Percentiles rank a stretch among this genome's conserved stretches.
phyloP scores from a whole-genome alignment of 2,797 vertebrate genomes.

The Xiphophorus birchmanni region DNA sequence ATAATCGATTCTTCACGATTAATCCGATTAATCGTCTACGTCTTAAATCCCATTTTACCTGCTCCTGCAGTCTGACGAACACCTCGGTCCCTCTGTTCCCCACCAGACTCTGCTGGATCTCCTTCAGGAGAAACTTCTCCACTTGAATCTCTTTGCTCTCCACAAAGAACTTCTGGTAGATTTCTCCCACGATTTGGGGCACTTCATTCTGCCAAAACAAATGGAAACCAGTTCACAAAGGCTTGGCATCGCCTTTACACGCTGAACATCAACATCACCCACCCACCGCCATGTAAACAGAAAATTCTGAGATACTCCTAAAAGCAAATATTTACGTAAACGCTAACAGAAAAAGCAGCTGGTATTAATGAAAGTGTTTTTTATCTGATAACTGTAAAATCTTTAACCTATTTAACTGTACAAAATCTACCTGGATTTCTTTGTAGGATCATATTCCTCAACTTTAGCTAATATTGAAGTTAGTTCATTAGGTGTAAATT shows the following conservation, averaged over 20 bases:
- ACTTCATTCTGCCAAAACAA: conserved; percentile 77
- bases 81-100: conserved; percentile 96
- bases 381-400: background rate
- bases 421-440: background rate
- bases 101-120: conserved; percentile 97
- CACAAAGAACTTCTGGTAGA: conserved; percentile 99
- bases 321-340: background rate
- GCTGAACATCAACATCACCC: background rate
- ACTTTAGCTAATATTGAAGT: background rate
- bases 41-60: conserved; percentile 69
- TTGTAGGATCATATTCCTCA: background rate
- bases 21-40: too few species aligned
- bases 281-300: background rate
- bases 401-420: background rate
- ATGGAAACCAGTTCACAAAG: background rate
- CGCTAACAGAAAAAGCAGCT: background rate
- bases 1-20: too few species aligned
- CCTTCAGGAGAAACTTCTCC: conserved; percentile 94
- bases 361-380: background rate
- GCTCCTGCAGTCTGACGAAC: conserved; percentile 91
- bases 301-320: background rate
- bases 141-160: conserved; percentile 95
- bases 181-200: conserved; percentile 93
- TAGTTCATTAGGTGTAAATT: background rate
- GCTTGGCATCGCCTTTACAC: background rate